Conservation (phyloP, 2,888 invertebrate species). For the Chelonus formosanus region DNA sequence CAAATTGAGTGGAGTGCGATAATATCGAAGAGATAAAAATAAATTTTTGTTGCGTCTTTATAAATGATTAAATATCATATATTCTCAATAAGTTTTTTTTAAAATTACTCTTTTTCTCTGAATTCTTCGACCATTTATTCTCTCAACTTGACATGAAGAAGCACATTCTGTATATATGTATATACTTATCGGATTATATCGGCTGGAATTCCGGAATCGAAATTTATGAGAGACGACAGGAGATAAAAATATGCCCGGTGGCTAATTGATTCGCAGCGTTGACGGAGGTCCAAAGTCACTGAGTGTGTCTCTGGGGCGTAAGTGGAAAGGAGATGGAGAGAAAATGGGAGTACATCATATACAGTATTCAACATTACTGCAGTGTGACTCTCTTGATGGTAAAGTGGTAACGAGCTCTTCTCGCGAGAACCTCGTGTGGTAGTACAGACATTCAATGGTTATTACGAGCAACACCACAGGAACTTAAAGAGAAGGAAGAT, state of each 20-base stretch:
- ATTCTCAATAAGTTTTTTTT: constrained; percentile 2
- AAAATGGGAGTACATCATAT: constrained; percentile 15
- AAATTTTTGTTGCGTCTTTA: constrained; percentile 22
- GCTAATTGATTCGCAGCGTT: constrained; percentile 38
- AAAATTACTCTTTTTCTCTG: constrained; percentile 6
- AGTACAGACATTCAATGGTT: constrained; percentile 56
- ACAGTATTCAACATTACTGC: neutral
- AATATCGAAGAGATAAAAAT: constrained; percentile 25
- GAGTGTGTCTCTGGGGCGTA: constrained; percentile 1
- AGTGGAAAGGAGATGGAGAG: constrained; percentile 5
- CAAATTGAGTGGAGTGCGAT: constrained; percentile 16
- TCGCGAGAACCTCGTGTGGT: constrained; percentile 30
- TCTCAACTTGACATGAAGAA: constrained; percentile 9
- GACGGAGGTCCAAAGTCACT: constrained; percentile 30
- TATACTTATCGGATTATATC: constrained; percentile 35
- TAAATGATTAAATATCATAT: constrained; percentile 16
- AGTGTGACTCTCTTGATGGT: no score
- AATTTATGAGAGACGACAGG: constrained; percentile 33
- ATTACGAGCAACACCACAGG: constrained; percentile 61
- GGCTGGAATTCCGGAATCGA: constrained; percentile 35
- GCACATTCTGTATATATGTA: constrained; percentile 16
- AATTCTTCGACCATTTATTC: constrained; percentile 9
- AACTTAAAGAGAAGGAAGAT: constrained; percentile 36
- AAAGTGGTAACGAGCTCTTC: constrained; percentile 36
- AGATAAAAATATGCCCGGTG: constrained; percentile 39